Conservation (phyloP, 2,113 vertebrate species). For the Prolemur simus region DNA sequence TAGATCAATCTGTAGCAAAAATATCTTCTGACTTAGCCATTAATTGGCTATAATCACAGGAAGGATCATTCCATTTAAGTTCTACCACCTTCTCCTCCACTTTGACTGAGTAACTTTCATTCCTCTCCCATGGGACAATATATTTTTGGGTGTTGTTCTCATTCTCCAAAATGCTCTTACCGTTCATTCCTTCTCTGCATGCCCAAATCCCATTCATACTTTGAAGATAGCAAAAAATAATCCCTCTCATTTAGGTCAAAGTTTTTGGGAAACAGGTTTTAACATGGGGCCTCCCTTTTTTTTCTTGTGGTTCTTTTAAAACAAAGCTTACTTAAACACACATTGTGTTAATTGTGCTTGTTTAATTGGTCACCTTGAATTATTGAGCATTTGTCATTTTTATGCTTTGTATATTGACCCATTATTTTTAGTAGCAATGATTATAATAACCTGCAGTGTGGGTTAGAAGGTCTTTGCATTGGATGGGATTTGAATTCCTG, state of each 20-base stretch:
- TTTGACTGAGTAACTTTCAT: slow-evolving; percentile 48
- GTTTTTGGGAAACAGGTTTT: slow-evolving; percentile 44
- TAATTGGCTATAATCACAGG: slow-evolving; percentile 3
- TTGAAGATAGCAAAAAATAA: no score
- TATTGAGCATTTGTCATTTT: slow-evolving; percentile 63
- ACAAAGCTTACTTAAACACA: slow-evolving; percentile 27
- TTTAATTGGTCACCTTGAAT: slow-evolving; percentile 61
- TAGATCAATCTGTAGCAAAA: slow-evolving; percentile 60
- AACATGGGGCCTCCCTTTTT: background rate
- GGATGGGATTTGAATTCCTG: slow-evolving; percentile 64
- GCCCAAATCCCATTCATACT: no score
- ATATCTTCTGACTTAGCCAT: slow-evolving; percentile 31
- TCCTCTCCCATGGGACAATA: background rate
- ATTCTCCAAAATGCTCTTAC: no score
- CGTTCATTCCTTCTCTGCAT: no score
- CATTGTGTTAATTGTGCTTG: slow-evolving; percentile 30
- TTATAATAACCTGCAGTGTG: slow-evolving; percentile 50
- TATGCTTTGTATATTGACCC: slow-evolving; percentile 59
- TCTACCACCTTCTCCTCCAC: slow-evolving; percentile 6
- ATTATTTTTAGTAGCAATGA: slow-evolving; percentile 67
- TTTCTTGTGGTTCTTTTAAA: background rate
- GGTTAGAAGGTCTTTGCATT: slow-evolving; percentile 49
- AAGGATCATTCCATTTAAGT: slow-evolving; percentile 14
- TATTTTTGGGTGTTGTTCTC: no score
- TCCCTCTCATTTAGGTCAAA: no score